Percentiles rank a stretch among this genome's conserved stretches.
Conservation (phyloP, 2,113 vertebrate genomes). For the Alethe castanea region DNA sequence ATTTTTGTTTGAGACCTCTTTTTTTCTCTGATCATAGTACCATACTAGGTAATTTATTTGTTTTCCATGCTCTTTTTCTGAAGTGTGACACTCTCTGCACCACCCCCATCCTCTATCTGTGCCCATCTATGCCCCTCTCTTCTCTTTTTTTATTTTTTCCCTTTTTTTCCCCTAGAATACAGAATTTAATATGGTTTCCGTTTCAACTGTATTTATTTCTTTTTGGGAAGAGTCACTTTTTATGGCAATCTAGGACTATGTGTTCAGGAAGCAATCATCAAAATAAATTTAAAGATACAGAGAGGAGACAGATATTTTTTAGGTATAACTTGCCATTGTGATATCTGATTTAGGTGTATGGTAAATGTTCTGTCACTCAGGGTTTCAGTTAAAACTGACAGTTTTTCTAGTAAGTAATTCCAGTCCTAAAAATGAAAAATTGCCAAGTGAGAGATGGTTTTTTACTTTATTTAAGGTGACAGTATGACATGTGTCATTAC, state of each 20-base stretch:
- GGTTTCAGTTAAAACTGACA: background rate
- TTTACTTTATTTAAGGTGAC: background rate
- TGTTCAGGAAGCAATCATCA: background rate
- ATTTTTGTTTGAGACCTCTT: background rate
- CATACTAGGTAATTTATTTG: background rate
- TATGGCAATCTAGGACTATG: background rate
- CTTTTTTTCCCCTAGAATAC: rapidly evolving
- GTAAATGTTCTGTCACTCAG: background rate
- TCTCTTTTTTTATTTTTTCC: too few relatives aligned
- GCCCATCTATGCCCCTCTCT: background rate
- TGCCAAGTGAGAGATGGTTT: background rate
- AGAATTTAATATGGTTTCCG: background rate
- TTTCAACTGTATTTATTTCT: background rate
- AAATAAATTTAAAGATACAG: background rate
- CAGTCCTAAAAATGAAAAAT: background rate
- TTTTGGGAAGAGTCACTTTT: background rate
- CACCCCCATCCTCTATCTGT: background rate
- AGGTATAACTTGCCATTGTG: background rate
- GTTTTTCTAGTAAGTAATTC: background rate
- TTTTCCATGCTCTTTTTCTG: background rate
- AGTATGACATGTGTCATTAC: background rate
- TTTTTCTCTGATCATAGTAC: background rate
- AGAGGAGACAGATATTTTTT: background rate
- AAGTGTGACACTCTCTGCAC: background rate
- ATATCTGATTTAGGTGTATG: background rate